Base-by-base conservation (phyloP, 2,797 vertebrate species). In the Oryzias sinensis region DNA sequence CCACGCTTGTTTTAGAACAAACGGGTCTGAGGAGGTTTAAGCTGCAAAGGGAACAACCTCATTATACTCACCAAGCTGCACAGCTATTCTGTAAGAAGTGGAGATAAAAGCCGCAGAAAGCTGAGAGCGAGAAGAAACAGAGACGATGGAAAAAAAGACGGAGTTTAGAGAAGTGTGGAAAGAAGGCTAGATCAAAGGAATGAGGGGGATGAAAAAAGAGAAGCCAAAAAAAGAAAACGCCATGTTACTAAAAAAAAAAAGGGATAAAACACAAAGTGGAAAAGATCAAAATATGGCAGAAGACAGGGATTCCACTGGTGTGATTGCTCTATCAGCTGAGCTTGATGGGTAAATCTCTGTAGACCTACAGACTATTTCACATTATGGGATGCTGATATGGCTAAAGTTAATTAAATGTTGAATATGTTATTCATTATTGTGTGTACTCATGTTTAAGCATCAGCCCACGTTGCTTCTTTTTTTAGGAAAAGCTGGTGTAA, bases 61-160 rank as follows among this genome's bases (percentile, higher is more conserved):
- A 91, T 93, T 93, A 92, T 91, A 86, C 83, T 87, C 84, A 86
- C 73, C 85, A 84, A 84, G 85, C 82, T 56, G 74, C 77, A 60
- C 90, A 87, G 88, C 89, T 91, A 89, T 91, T 91, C 89, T 63
- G 70, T 91, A 91, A 89, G 90, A 93, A 91, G 87, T 89, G 72
- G 56, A 90, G 91, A 93, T 92, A 89, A 93, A 92, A 90, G 90
- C 65, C 48, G 17, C 37, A 65, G 70, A 82, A 88, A 80, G 88
- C 89, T 85, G 82, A 89, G 79, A 88, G 90, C 73, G 71, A 87
- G 81, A 83, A 85, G 84, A 86, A 86, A 85, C 87, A 83, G 85
- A 88, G 88, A 88, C 84, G 69, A 82, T 72, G 62, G 58, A 45
- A 18, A 37, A 71, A 67, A 63, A 65, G 62, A 74, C 50, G 77